A percentile compares a stretch with the other conserved stretches of the same genome.
These are phyloP conservation scores for Holacanthella duospinosa DNA, from an alignment of 2,888 invertebrate species.

Conservation along the genomic window DNA sequence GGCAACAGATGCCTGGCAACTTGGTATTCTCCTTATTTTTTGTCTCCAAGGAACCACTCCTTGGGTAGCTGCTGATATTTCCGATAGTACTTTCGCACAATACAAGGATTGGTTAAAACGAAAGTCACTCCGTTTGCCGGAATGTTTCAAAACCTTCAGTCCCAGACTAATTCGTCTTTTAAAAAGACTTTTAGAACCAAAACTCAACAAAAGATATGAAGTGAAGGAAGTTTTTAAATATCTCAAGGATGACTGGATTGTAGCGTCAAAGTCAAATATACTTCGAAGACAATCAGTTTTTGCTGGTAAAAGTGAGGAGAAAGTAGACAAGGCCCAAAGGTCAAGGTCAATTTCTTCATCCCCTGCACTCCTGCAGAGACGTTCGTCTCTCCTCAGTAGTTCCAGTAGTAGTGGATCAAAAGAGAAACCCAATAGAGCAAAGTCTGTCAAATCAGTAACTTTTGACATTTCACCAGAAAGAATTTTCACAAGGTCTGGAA, in stretches of 20 bases:
- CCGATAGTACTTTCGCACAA: slow-evolving; percentile 57
- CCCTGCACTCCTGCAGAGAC: background rate
- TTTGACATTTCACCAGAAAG: background rate
- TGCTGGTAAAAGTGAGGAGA: background rate
- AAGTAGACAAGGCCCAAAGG: background rate
- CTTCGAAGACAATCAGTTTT: background rate
- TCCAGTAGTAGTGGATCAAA: background rate
- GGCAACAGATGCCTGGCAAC: slow-evolving; percentile 66
- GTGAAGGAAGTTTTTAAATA: slow-evolving; percentile 33
- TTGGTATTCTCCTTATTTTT: slow-evolving; percentile 59
- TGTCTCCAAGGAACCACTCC: slow-evolving; percentile 60
- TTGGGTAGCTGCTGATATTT: slow-evolving; percentile 61
- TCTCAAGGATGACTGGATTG: slow-evolving; percentile 33
- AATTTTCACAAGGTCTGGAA: background rate
- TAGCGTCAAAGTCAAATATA: background rate
- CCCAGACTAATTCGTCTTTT: slow-evolving; percentile 41
- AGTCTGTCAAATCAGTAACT: background rate
- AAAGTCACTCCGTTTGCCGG: slow-evolving; percentile 52
- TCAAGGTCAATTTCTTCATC: background rate
- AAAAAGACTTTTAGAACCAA: slow-evolving; percentile 33
- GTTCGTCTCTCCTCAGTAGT: background rate
- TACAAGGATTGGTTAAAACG: slow-evolving; percentile 57
- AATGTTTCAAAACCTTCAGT: slow-evolving; percentile 52
- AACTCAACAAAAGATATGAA: slow-evolving; percentile 30
- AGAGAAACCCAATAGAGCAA: background rate